Percentiles rank a stretch among this genome's conserved stretches.
phyloP scores from a whole-genome alignment of 2,888 invertebrate species.

The Pinctada fucata region DNA sequence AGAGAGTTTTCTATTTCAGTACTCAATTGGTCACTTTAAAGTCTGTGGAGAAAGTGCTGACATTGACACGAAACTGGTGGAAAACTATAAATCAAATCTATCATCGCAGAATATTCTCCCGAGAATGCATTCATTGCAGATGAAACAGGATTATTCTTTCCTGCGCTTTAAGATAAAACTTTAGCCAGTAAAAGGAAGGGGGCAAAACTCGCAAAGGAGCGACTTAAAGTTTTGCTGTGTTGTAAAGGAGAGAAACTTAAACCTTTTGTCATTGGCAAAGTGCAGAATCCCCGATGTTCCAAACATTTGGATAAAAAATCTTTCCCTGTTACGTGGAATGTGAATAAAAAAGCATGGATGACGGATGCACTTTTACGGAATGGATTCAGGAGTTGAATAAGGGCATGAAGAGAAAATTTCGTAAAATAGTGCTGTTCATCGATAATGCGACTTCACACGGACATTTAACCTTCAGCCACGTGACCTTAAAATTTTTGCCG shows the following conservation, averaged over 20 bases:
- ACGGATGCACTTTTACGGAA: slow-evolving; percentile 31
- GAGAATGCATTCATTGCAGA: slow-evolving; percentile 5
- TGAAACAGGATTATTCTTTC: slow-evolving; percentile 18
- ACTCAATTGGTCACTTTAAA: slow-evolving; percentile 26
- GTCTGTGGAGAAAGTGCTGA: slow-evolving; percentile 23
- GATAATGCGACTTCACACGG: slow-evolving; percentile 23
- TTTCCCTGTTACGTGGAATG: slow-evolving; percentile 31
- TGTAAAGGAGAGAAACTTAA: slow-evolving; percentile 49
- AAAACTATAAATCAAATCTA: not conserved
- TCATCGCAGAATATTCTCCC: not conserved
- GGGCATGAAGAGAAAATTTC: slow-evolving; percentile 10
- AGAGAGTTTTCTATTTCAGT: slow-evolving; percentile 24
- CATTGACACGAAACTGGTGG: not conserved
- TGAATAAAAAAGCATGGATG: slow-evolving; percentile 50
- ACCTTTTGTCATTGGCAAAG: slow-evolving; percentile 47
- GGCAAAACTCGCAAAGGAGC: slow-evolving; percentile 46
- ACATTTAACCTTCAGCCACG: not conserved
- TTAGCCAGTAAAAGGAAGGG: slow-evolving; percentile 42
- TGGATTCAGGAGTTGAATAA: slow-evolving; percentile 38
- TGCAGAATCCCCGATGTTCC: slow-evolving; percentile 44
- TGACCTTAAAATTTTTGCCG: not conserved
- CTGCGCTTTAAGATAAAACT: slow-evolving; percentile 35
- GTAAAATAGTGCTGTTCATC: slow-evolving; percentile 17
- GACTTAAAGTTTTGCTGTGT: slow-evolving; percentile 45
- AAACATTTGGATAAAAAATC: slow-evolving; percentile 27